Conservation (phyloP, 2,797 vertebrate species). For the Pyrocephalus nanus region DNA sequence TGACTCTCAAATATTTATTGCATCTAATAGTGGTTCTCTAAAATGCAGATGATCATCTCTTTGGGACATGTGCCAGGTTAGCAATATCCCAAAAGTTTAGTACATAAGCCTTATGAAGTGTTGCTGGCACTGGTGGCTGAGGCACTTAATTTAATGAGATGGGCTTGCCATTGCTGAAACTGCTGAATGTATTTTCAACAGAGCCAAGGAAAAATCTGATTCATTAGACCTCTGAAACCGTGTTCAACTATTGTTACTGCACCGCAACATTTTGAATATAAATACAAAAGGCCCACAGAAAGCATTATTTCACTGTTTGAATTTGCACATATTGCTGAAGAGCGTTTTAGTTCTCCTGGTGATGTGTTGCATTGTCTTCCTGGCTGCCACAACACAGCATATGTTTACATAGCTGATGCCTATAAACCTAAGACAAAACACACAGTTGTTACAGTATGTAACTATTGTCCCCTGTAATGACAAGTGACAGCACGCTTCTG, state of each 20-base stretch:
- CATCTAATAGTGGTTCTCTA: constrained; percentile 33
- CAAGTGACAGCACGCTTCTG: neutral
- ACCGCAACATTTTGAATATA: constrained; percentile 62
- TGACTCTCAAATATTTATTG: constrained; percentile 29
- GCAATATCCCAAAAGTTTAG: constrained; percentile 65
- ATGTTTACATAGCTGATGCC: neutral
- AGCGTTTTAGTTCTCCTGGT: neutral
- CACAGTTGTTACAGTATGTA: neutral
- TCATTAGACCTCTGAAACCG: constrained; percentile 71
- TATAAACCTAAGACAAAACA: neutral
- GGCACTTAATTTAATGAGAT: constrained; percentile 81
- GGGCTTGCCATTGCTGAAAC: constrained; percentile 72
- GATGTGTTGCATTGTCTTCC: neutral
- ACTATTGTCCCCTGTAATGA: neutral
- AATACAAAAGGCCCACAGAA: constrained; percentile 55
- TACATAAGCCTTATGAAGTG: constrained; percentile 63
- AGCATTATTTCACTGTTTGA: constrained; percentile 37
- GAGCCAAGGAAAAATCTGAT: constrained; percentile 74
- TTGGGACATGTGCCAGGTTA: constrained; percentile 70
- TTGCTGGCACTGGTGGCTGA: constrained; percentile 59
- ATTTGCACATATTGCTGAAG: constrained; percentile 17
- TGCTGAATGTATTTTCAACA: constrained; percentile 73
- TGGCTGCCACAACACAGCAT: neutral
- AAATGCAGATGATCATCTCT: constrained; percentile 23
- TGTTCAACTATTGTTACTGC: constrained; percentile 43